A percentile compares a stretch with the other conserved stretches of the same genome.
Conservation (phyloP, 2,797 vertebrate species). For the Aphelocoma californica region DNA sequence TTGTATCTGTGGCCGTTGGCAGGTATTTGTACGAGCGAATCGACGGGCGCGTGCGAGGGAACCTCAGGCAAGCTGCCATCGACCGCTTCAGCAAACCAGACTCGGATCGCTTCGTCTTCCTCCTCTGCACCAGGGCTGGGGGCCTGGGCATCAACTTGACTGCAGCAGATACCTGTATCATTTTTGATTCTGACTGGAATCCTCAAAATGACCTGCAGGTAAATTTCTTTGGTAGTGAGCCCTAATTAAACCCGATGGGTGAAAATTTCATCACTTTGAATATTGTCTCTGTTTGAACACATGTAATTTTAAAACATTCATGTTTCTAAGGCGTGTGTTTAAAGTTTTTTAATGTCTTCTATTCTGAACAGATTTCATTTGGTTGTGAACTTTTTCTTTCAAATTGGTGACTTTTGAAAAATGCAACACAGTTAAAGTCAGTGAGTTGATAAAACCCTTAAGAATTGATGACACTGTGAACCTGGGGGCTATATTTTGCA, state of each 20-base stretch:
- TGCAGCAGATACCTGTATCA: conserved; percentile 97
- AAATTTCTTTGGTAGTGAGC: neutral
- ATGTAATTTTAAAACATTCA: rapidly evolving
- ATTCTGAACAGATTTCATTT: neutral
- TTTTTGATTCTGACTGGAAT: conserved; percentile 99
- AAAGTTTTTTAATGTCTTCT: neutral
- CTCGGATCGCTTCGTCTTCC: conserved; percentile 96
- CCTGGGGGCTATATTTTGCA: neutral
- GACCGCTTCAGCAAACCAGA: conserved; percentile 98
- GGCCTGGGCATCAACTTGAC: conserved; percentile 97
- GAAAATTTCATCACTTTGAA: neutral
- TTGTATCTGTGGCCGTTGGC: neutral
- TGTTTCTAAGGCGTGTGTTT: neutral
- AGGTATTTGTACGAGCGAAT: conserved; percentile 96
- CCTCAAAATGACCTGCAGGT: conserved; percentile 99
- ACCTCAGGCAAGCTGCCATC: conserved; percentile 95
- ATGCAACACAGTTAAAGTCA: neutral
- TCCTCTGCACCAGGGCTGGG: conserved; percentile 95
- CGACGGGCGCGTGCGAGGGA: conserved; percentile 94
- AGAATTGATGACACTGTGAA: neutral
- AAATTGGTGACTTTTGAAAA: neutral
- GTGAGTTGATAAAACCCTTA: neutral
- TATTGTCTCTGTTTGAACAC: neutral
- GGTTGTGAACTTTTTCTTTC: neutral
- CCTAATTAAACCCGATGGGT: neutral